Evolutionary conservation across 2,888 invertebrate genomes (phyloP), one percentile per base, ranked within the genome.

Genomic region (Heliconius cydno): DNA sequence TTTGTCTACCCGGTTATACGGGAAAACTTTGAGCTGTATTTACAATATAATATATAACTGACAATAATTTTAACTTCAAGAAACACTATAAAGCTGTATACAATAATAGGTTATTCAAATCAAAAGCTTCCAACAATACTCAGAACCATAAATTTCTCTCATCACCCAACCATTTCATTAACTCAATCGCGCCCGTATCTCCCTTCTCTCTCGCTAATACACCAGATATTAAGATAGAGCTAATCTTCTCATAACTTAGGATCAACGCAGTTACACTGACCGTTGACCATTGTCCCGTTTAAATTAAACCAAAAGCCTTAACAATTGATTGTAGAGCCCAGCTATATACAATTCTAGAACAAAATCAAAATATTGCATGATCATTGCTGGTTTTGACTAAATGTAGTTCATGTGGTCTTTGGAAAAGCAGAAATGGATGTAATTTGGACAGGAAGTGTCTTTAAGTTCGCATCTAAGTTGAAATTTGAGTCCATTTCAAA

Each of bases 181-280:
- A 84, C 84, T 82, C 84, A 84, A 85, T 85, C 86, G 84, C 85
- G 83, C 82, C 82, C 82, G 82, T 86, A 85, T 83, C 84, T 82
- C 87, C 88, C 87, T 84, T 85, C 84, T 82, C 87, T 87, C 87
- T 84, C 85, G 87, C 87, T 93, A 94, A 94, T 91, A 88, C 88
- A 85, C 86, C 86, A 89, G 91, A 92, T 93, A 95, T 94, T 92
- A 93, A 95, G 94, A 95, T 94, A 94, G 88, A 88, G 92, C 92
- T 95, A 95, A 95, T 94, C 94, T 93, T 85, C 90, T 89, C 94
- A 94, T 94, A 95, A 95, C 94, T 95, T 93, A 94, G 94, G 93
- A 92, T 94, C 89, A 91, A 87, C 89, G 89, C 89, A 89, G 91
- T 91, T 92, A 91, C 91, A 88, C 87, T 88, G 89, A 86, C 87